Conservation (phyloP, 2,888 invertebrate species). For the Petrolisthes manimaculis region DNA sequence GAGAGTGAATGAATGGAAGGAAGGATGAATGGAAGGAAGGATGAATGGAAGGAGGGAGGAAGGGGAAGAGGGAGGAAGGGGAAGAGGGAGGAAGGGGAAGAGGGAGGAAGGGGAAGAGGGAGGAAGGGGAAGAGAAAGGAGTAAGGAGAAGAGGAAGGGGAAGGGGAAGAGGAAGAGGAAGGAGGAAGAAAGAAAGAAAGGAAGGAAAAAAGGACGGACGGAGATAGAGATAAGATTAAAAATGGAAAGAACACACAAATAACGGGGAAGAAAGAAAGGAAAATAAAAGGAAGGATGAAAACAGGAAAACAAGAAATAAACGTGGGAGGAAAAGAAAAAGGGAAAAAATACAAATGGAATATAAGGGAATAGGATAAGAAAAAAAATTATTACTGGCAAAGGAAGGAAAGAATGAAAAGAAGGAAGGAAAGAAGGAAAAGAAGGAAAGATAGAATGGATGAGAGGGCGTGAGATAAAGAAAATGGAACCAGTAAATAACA, state of each 20-base stretch:
- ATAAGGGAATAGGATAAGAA: neutral
- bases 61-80: slow-evolving; percentile 66
- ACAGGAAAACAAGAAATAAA: neutral
- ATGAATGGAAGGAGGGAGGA: neutral
- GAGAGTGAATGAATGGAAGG: neutral
- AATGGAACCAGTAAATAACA: neutral
- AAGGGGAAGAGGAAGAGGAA: neutral
- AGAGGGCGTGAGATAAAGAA: neutral
- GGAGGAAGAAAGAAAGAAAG: neutral
- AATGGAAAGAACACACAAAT: neutral
- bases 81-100: neutral
- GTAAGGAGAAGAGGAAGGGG: neutral
- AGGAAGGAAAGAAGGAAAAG: slow-evolving; percentile 1
- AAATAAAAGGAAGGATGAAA: neutral
- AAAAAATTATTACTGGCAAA: neutral
- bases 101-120: neutral
- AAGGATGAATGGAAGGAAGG: neutral
- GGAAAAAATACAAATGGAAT: neutral
- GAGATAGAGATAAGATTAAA: neutral
- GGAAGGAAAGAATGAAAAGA: neutral
- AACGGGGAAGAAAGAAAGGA: neutral
- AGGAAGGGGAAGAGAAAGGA: neutral
- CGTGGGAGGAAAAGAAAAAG: neutral
- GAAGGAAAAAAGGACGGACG: neutral
- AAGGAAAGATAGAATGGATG: neutral